A percentile compares a stretch with the other conserved stretches of the same genome.
phyloP scores from a whole-genome alignment of 2,888 invertebrate species.

The Caenorhabditis zanzibari region DNA sequence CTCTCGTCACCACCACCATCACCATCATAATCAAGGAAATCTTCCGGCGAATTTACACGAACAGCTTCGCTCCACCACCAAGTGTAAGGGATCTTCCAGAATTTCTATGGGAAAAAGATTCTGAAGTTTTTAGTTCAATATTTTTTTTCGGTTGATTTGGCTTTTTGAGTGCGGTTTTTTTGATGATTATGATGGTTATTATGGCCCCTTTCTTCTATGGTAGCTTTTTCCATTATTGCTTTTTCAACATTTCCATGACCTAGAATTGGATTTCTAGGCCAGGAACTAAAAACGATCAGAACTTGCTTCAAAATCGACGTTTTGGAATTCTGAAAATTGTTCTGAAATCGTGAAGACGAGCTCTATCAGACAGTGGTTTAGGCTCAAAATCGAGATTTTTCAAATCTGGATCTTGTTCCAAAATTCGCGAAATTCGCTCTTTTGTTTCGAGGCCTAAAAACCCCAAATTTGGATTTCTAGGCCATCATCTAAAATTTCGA shows the following conservation, averaged over 20 bases:
- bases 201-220: constrained; percentile 1
- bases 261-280: neutral
- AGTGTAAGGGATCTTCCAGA: constrained; percentile 67
- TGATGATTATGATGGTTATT: neutral
- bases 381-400: neutral
- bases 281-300: neutral
- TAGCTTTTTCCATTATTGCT: neutral
- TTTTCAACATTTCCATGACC: no score
- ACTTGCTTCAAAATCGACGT: neutral
- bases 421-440: no score
- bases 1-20: constrained; percentile 49
- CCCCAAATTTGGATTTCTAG: neutral
- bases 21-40: constrained; percentile 41
- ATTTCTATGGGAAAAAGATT: no score
- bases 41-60: constrained; percentile 56
- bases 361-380: no score
- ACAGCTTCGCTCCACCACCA: constrained; percentile 60
- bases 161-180: neutral
- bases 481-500: neutral
- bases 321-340: neutral
- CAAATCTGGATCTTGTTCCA: neutral
- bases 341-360: no score
- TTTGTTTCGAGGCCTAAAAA: neutral
- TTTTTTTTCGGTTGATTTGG: constrained; percentile 14
- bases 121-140: neutral